Evolutionary conservation across 2,888 invertebrate genomes (phyloP).

Genomic region (Spisula solida): DNA sequence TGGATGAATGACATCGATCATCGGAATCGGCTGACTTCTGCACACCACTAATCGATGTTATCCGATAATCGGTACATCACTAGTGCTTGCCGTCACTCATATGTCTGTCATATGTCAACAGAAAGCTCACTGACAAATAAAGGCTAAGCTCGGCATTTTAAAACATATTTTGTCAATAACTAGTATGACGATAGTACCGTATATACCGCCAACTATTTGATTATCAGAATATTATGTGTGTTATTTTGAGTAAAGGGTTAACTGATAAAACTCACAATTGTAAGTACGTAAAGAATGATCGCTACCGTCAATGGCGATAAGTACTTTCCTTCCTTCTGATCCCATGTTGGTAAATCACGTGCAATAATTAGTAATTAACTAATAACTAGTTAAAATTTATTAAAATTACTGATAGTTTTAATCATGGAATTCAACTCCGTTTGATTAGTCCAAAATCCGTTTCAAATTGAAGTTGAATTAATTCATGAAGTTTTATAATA

Average conservation of each 20-base stretch:
- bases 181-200: neutral
- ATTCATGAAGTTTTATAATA: neutral
- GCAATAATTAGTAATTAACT: neutral
- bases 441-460: neutral
- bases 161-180: neutral
- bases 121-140: too few species aligned
- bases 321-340: conserved; percentile 15
- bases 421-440: neutral
- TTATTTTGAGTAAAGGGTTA: neutral
- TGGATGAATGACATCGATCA: too few species aligned
- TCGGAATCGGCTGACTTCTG: too few species aligned
- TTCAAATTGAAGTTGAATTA: neutral
- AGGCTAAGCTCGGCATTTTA: too few species aligned
- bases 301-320: conserved; percentile 46
- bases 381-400: neutral
- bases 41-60: too few species aligned
- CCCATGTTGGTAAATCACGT: neutral
- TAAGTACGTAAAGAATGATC: conserved; percentile 34
- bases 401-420: neutral
- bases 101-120: too few species aligned
- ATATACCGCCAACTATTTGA: neutral
- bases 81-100: too few species aligned
- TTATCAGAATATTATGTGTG: neutral
- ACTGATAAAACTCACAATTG: conserved; percentile 29
- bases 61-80: too few species aligned